phyloP scores from a whole-genome alignment of 2,797 vertebrate species.

The Cercopithecus neglectus region DNA sequence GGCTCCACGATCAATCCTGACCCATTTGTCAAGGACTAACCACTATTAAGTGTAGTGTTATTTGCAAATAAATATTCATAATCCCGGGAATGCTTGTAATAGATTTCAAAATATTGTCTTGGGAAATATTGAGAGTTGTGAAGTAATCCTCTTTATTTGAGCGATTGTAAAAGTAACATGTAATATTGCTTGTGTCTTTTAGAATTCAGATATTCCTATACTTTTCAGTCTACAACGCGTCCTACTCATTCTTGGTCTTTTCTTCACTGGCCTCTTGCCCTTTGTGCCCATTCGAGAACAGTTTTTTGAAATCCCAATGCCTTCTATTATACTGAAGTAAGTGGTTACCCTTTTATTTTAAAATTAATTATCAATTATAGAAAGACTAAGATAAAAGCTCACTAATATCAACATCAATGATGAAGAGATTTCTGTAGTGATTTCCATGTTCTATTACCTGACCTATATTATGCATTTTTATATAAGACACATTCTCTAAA shows the following conservation, averaged over 20 bases:
- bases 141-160: constrained; percentile 26
- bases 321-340: constrained; percentile 96
- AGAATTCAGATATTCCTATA: constrained; percentile 95
- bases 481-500: constrained; percentile 22
- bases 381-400: background rate
- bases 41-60: background rate
- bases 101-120: background rate
- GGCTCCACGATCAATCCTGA: background rate
- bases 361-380: background rate
- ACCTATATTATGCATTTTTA: background rate
- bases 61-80: background rate
- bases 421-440: constrained; percentile 22
- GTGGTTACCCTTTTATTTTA: constrained; percentile 58
- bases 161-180: background rate
- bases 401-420: background rate
- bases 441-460: background rate
- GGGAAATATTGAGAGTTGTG: constrained; percentile 7
- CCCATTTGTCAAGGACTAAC: background rate
- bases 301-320: constrained; percentile 99
- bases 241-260: constrained; percentile 93
- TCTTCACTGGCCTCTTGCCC: constrained; percentile 97
- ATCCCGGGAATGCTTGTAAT: background rate
- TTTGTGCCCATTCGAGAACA: constrained; percentile 96
- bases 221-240: constrained; percentile 96
- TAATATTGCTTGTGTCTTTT: constrained; percentile 65